Evolutionary conservation across 2,888 invertebrate genomes (phyloP).

Genomic region (Plagiodera versicolora): DNA sequence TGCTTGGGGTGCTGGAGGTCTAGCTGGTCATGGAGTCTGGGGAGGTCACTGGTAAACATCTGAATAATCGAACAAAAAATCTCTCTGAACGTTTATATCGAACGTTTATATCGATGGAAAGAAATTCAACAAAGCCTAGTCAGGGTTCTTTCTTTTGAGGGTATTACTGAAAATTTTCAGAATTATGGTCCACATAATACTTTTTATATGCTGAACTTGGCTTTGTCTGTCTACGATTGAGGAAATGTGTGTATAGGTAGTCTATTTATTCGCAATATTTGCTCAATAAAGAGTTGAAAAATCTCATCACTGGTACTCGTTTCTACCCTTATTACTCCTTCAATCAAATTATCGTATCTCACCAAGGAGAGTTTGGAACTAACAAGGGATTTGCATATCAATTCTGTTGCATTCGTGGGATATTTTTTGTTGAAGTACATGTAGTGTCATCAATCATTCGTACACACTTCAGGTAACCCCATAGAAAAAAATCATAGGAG

Average conservation of each 20-base stretch:
- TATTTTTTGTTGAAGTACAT: no score
- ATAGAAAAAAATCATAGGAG: no score
- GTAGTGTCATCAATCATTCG: no score
- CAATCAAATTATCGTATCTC: no score
- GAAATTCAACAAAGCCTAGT: background rate
- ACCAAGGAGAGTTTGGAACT: no score
- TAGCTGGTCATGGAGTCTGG: constrained; percentile 15
- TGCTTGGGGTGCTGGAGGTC: constrained; percentile 17
- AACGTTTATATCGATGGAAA: constrained; percentile 5
- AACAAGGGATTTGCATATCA: no score
- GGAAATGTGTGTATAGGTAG: constrained; percentile 8
- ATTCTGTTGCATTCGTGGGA: no score
- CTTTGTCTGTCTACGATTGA: background rate
- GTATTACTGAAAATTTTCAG: constrained; percentile 20
- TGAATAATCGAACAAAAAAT: background rate
- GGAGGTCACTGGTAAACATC: constrained; percentile 23
- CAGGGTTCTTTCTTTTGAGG: constrained; percentile 12
- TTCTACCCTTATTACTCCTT: no score
- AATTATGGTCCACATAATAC: background rate
- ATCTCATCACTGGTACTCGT: no score
- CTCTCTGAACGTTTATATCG: constrained; percentile 15
- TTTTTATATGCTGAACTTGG: background rate
- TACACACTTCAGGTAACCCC: no score
- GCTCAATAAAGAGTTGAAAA: constrained; percentile 28
- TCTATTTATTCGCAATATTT: constrained; percentile 28